Evolutionary conservation across 1,140 invertebrate genomes (phyloP).

Genomic region (Diabrotica virgifera): DNA sequence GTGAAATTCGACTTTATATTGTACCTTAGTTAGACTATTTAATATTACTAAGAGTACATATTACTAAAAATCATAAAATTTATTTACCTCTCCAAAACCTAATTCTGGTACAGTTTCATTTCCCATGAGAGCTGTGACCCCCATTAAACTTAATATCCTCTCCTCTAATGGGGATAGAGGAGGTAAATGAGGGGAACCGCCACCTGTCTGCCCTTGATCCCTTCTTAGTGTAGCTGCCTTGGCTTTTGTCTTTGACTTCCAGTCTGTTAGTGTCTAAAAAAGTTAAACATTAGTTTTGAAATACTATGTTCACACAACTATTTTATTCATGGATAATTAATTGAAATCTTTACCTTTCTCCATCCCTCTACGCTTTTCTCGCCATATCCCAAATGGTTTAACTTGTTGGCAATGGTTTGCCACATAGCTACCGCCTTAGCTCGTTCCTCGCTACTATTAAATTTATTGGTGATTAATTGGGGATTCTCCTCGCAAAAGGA

Average conservation of each 20-base stretch:
- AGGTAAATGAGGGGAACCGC: neutral
- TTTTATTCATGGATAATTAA: no score
- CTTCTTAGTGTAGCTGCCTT: neutral
- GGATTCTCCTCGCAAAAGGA: no score
- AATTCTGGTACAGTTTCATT: neutral
- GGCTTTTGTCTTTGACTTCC: neutral
- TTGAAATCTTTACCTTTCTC: slow-evolving; percentile 1
- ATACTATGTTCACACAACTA: neutral
- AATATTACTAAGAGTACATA: no score
- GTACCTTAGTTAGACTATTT: no score
- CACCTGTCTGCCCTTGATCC: neutral
- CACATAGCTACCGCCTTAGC: neutral
- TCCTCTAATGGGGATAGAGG: neutral
- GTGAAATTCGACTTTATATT: no score
- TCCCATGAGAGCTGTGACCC: neutral
- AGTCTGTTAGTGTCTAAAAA: no score
- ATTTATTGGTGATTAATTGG: slow-evolving; percentile 6
- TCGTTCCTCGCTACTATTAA: neutral
- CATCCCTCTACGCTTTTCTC: neutral
- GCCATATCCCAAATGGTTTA: slow-evolving; percentile 4
- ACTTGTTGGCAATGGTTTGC: neutral
- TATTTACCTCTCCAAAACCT: neutral
- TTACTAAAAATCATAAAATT: no score
- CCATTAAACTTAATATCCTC: neutral
- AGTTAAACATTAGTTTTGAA: neutral